Conservation (phyloP, 2,113 vertebrate genomes). For the Lamprotornis superbus region DNA sequence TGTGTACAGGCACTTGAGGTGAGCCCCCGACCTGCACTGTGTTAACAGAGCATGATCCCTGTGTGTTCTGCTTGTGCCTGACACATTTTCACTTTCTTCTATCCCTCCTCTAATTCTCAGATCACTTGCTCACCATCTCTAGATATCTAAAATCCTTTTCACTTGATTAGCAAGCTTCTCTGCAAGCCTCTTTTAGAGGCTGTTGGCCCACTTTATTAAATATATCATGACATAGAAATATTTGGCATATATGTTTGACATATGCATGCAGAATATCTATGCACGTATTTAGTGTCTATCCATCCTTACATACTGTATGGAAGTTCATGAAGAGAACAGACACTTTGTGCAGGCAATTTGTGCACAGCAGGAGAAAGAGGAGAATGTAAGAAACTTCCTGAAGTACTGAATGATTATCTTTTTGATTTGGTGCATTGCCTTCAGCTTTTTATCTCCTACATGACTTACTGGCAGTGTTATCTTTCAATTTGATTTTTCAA, state of each 20-base stretch:
- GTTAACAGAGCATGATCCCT: not conserved
- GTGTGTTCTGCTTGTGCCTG: not conserved
- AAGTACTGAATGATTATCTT: slow-evolving; percentile 22
- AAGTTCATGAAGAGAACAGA: not conserved
- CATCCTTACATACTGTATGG: not conserved
- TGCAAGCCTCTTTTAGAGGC: not conserved
- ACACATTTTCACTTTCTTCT: not conserved
- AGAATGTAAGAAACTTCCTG: not conserved
- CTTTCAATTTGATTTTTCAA: slow-evolving; percentile 55
- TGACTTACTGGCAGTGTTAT: slow-evolving; percentile 27
- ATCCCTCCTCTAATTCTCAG: not conserved
- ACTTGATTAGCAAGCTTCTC: not conserved
- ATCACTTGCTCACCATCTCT: not conserved
- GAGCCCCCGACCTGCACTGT: rapidly evolving
- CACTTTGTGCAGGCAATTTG: not conserved
- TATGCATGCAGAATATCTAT: not conserved
- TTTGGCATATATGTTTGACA: not conserved
- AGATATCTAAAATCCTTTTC: not conserved
- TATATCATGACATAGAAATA: not conserved
- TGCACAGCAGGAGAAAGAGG: not conserved
- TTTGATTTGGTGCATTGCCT: not conserved
- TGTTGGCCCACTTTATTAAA: not conserved
- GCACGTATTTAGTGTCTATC: not conserved
- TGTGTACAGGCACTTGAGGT: not conserved
- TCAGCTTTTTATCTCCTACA: slow-evolving; percentile 17